Base-by-base conservation (phyloP, 2,797 vertebrate species). In the Etheostoma perlongum region DNA sequence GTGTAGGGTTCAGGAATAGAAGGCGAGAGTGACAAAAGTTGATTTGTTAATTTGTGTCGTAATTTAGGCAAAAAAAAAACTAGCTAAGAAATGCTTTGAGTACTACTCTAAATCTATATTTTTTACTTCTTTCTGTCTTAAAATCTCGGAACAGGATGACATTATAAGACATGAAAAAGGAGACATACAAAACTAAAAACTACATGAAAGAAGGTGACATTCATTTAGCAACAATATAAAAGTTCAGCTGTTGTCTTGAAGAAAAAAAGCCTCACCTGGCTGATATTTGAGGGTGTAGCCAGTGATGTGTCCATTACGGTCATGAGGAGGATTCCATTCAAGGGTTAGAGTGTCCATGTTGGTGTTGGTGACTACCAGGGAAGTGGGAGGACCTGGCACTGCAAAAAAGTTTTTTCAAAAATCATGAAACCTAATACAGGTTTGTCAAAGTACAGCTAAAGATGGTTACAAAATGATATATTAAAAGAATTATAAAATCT, bases 261-360 rank as follows among this genome's bases (percentile, higher is more conserved):
- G 40, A n/a, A 48, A 10, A 54, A 57, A 74, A 60, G 47, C 13
- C 97, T 97, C 94, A 99, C 98, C 97, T 93, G 96, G 95, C 81
- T 99, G 98, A 86, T 97, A 99, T 90, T 94, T 96, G 78, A 99
- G 93, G 62, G 94, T 96, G 91, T 99, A 99, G 53, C 97, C 97
- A 1, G 90, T 97, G 90, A 99, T 95, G 89, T 91, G 88, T 55
- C 98, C 98, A 58, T 99, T 99, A 6, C 92, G 96, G 73, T 96
- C 96, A 48, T 91, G 91, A 21, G 98, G 98, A 30, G 96, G 97
- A 52, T 89, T 95, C 98, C 98, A 99, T 69, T 97, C 95, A 73
- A 99, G 93, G 68, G 96, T 98, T 65, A 99, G 86, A 44, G 97
- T 97, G 85, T 99, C 97, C 89, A 96, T 16, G 19, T 95, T 96